A percentile compares a stretch with the other conserved stretches of the same genome.
Conservation (phyloP, 1,140 invertebrate species). For the Araneus ventricosus region DNA sequence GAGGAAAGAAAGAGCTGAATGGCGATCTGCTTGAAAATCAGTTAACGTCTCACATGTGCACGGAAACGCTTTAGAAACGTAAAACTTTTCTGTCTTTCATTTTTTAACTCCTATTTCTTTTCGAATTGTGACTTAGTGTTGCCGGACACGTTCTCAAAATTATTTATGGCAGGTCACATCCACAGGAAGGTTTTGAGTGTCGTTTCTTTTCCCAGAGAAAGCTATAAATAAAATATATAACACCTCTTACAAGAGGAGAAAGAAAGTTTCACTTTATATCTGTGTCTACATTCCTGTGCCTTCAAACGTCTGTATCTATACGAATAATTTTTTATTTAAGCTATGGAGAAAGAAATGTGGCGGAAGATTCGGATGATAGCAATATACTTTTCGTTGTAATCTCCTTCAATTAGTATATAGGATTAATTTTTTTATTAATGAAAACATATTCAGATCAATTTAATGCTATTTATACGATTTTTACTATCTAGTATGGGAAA, state of each 20-base stretch:
- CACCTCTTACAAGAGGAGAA: neutral
- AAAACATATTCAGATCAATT: no score
- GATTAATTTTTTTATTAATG: no score
- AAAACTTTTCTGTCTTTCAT: neutral
- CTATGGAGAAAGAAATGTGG: no score
- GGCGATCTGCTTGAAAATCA: neutral
- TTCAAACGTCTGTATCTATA: no score
- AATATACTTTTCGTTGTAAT: no score
- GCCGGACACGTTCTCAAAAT: neutral
- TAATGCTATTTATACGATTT: no score
- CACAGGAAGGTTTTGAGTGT: neutral
- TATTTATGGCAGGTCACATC: neutral
- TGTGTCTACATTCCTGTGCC: no score
- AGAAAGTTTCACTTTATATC: neutral
- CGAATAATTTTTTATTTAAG: no score
- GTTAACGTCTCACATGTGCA: neutral
- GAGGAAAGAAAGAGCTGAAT: no score
- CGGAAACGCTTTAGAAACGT: neutral
- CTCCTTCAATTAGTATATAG: no score
- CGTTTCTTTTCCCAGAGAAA: neutral
- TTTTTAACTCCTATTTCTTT: neutral
- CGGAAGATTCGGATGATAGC: no score
- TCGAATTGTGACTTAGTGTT: neutral
- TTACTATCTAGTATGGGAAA: no score
- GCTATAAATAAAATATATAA: neutral